Evolutionary conservation across 2,888 invertebrate species (phyloP).

Genomic region (Drosophila mimica): DNA sequence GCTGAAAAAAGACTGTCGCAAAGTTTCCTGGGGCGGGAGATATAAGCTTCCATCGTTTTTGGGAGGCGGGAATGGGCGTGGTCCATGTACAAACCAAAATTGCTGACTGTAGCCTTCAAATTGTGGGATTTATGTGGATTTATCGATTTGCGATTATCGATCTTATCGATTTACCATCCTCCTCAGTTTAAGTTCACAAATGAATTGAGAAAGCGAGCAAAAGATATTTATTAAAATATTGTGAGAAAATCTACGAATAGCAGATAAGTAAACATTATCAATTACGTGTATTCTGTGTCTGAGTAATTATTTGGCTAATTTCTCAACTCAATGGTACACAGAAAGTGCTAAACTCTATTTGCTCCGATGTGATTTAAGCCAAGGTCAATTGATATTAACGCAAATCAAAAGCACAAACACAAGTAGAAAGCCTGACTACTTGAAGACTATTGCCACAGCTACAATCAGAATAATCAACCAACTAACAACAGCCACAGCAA

Average conservation of each 20-base stretch:
- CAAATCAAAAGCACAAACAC: conserved; percentile 49
- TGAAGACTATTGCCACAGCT: conserved; percentile 11
- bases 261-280: neutral
- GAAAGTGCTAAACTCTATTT: neutral
- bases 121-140: fast-evolving
- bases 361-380: conserved; percentile 39
- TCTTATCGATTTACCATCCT: too few species aligned
- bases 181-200: neutral
- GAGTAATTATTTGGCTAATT: neutral
- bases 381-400: conserved; percentile 64
- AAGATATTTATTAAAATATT: neutral
- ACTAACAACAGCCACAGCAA: conserved; percentile 28
- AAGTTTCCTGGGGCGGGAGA: neutral
- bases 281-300: neutral
- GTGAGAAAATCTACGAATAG: neutral
- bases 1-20: neutral
- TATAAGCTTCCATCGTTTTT: too few species aligned
- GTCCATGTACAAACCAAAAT: too few species aligned
- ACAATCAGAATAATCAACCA: conserved; percentile 42
- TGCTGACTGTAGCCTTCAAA: too few species aligned
- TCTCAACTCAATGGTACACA: neutral
- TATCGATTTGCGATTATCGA: neutral
- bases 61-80: too few species aligned
- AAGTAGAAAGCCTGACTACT: conserved; percentile 28
- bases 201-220: neutral